phyloP scores from a whole-genome alignment of 2,888 invertebrate species.

The Strigamia crassipes region DNA sequence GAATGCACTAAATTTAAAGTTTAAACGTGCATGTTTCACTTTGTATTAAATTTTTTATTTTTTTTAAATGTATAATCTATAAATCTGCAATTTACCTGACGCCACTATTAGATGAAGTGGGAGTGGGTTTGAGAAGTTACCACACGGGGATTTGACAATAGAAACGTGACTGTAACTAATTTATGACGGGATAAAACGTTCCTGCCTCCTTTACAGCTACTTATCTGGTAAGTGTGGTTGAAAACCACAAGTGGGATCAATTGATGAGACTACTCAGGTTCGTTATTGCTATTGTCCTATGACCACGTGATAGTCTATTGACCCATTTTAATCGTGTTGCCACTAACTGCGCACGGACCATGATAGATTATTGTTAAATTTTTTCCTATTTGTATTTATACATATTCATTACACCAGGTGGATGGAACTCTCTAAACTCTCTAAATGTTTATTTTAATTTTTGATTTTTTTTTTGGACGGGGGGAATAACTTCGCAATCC shows the following conservation, averaged over 20 bases:
- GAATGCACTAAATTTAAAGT: no score
- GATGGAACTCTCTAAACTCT: no score
- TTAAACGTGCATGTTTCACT: neutral
- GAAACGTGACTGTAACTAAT: slow-evolving; percentile 42
- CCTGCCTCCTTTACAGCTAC: slow-evolving; percentile 22
- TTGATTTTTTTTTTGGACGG: neutral
- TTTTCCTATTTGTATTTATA: no score
- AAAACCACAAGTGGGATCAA: slow-evolving; percentile 5
- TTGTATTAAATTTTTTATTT: neutral
- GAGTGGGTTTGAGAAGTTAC: slow-evolving; percentile 31
- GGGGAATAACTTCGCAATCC: no score
- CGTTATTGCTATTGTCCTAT: slow-evolving; percentile 19
- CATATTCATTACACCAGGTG: no score
- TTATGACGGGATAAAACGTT: slow-evolving; percentile 19
- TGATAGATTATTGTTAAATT: neutral
- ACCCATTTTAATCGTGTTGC: slow-evolving; percentile 28
- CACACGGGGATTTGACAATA: slow-evolving; percentile 35
- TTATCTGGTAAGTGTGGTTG: slow-evolving; percentile 27
- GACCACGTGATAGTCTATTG: neutral
- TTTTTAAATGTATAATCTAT: neutral
- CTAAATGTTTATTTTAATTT: neutral
- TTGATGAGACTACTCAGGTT: slow-evolving; percentile 35
- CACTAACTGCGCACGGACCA: neutral
- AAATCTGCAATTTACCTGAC: neutral
- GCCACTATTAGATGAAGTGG: neutral